These are phyloP conservation scores for Petrolisthes manimaculis DNA, from an alignment of 2,888 invertebrate species.

Conservation along the genomic window DNA sequence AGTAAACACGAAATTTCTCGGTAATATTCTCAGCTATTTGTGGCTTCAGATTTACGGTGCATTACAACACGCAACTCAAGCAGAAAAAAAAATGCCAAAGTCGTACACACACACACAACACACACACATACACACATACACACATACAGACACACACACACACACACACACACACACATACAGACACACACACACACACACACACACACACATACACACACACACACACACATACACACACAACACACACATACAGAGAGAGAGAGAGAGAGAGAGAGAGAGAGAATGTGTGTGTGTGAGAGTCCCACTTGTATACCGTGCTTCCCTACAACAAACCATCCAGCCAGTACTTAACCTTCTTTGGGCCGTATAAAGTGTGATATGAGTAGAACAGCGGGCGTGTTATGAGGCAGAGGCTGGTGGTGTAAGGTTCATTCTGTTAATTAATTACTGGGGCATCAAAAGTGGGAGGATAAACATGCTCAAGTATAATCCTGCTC, in stretches of 20 bases:
- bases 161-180: neutral
- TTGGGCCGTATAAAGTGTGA: neutral
- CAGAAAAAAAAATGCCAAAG: neutral
- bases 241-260: neutral
- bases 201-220: neutral
- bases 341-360: neutral
- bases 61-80: neutral
- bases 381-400: neutral
- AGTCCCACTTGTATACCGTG: neutral
- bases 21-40: too few species aligned
- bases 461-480: too few species aligned
- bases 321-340: neutral
- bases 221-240: neutral
- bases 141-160: neutral
- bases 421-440: neutral
- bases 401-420: neutral
- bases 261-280: slow-evolving; percentile 1
- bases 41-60: neutral
- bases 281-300: neutral
- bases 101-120: neutral
- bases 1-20: too few species aligned
- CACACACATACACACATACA: neutral
- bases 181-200: neutral
- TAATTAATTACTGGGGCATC: too few species aligned
- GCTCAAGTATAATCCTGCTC: too few species aligned